These are phyloP conservation scores for Drepanosiphum platanoidis DNA, from an alignment of 2,888 invertebrate genomes.

Conservation along the genomic window DNA sequence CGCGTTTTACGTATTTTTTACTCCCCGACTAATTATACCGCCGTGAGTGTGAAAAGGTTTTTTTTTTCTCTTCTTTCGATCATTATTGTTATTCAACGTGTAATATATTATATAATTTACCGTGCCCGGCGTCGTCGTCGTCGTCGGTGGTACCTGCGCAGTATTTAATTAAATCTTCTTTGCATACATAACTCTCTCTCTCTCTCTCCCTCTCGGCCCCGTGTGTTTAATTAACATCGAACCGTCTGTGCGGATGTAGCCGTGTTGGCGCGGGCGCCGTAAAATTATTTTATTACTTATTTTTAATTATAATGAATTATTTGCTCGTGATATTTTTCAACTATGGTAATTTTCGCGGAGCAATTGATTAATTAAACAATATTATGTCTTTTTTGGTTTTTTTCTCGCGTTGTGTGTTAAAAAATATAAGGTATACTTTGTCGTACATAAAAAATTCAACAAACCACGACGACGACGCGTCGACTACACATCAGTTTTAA, in stretches of 20 bases:
- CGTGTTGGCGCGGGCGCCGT: background rate
- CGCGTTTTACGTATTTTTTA: no score
- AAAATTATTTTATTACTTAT: background rate
- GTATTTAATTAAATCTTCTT: constrained; percentile 24
- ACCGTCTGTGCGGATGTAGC: background rate
- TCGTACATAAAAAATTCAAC: background rate
- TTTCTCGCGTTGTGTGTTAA: background rate
- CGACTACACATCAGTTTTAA: no score
- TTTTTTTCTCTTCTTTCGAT: background rate
- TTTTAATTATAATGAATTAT: background rate
- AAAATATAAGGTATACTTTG: background rate
- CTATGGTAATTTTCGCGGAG: background rate
- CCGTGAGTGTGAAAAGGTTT: background rate
- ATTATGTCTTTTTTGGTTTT: background rate
- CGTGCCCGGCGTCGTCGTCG: background rate
- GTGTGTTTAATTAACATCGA: constrained; percentile 8
- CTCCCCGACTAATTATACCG: no score
- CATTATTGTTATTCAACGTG: background rate
- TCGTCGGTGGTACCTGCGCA: background rate
- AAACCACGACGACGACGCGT: no score
- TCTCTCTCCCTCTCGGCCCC: no score
- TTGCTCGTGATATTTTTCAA: background rate
- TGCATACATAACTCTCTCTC: constrained; percentile 33
- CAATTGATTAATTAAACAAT: background rate
- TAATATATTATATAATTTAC: background rate